A percentile compares a stretch with the other conserved stretches of the same genome.
Evolutionary conservation across 1,140 invertebrate species (phyloP).

Genomic region (Hydropsyche tenuis): DNA sequence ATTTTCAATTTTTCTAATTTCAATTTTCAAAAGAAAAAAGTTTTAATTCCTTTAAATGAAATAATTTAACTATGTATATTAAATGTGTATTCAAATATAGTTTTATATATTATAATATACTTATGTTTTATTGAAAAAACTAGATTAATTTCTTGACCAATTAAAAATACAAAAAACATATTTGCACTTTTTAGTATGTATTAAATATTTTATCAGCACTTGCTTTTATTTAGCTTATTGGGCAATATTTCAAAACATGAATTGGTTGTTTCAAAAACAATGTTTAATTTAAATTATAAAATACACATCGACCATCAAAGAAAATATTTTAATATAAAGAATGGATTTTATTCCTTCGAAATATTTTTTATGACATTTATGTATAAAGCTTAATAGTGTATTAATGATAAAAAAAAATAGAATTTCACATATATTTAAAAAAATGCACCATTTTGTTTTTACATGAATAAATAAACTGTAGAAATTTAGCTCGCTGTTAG

Average conservation of each 20-base stretch:
- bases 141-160: conserved; percentile 22
- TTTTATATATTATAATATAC: neutral
- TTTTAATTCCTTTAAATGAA: too few relatives aligned
- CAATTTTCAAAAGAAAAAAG: too few relatives aligned
- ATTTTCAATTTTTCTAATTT: too few relatives aligned
- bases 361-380: conserved; percentile 27
- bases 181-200: too few relatives aligned
- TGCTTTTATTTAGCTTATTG: too few relatives aligned
- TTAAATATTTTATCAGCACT: too few relatives aligned
- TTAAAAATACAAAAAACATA: neutral
- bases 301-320: conserved; percentile 15
- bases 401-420: neutral
- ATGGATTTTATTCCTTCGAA: conserved; percentile 27
- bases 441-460: too few relatives aligned
- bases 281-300: neutral
- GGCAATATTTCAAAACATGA: too few relatives aligned
- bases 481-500: too few relatives aligned
- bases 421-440: neutral
- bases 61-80: too few relatives aligned
- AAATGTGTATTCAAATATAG: neutral
- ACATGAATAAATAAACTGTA: too few relatives aligned
- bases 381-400: conserved; percentile 28
- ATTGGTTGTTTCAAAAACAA: too few relatives aligned
- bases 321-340: conserved; percentile 23
- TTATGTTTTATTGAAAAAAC: conserved; percentile 1